Evolutionary conservation across 1,140 invertebrate genomes (phyloP), one percentile per base, ranked within the genome.

Genomic region (Cydia amplana): DNA sequence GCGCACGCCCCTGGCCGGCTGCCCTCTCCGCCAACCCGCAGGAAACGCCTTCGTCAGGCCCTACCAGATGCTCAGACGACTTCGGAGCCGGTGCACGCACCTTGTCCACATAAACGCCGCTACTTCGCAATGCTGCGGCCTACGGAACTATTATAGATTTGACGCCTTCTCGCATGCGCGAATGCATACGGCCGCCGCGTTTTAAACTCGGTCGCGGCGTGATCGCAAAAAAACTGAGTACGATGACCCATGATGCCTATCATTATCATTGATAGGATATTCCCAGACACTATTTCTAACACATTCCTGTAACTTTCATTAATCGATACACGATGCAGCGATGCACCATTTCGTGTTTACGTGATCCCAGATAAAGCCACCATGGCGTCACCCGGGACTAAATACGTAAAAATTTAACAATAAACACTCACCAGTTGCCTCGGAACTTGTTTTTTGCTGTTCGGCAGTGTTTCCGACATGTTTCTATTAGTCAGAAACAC

Each of bases 301-400:
- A 79, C 73, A 82, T 75, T 85, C 82, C 81, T 76, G 74, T 85
- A 87, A 86, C 77, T 89, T 87, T 87, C 75, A 81, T 82, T 86
- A 88, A 93, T 91, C 91, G 87, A 93, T 93, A 91, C 86, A 91
- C 90, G 86, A 91, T 93, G 91, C 90, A 93, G 87, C 87, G 89
- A 90, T 93, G 91, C 91, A 93, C 91, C 91, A 91, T 93, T 91
- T 92, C 91, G 91, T 93, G 92, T 93, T 93, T 93, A 93, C 92
- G 92, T 93, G 92, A 93, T 93, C 92, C 89, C 87, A 92, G 91
- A 93, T 93, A 93, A 93, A 93, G 91, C 92, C 91, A 93, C 92
- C 92, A 93, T 93, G 92, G 92, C 92, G 92, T 93, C 92, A 93
- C 91, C 89, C 91, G 90, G 90, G 90, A 91, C 91, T 90, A 91